Evolutionary conservation across 2,888 invertebrate species (phyloP), one percentile per base, ranked within the genome.

Genomic region (Synanthedon myopaeformis): DNA sequence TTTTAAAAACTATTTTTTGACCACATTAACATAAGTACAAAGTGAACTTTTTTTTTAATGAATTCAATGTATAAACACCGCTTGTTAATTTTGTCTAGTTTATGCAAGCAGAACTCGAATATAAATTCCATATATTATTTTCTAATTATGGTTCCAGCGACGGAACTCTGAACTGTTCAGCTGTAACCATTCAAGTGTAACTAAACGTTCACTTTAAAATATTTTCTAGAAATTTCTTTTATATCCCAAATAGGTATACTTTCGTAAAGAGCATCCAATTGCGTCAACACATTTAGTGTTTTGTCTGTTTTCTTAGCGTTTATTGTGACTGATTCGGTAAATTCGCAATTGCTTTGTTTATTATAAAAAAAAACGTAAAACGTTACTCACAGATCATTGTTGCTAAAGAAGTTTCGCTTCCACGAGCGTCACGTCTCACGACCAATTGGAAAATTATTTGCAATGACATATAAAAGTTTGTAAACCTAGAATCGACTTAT

Each of bases 371-470:
- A 51, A n/a, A 12, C 4, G 11, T 62, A 64, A 68, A 70, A 69
- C 69, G 73, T 65, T 67, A 63, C 66, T 71, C 70, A 77, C 74
- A 76, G 77, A 72, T 74, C 69, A 61, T 79, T 79, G 76, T 79
- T 79, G 76, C 78, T 80, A 83, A 79, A 79, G 77, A 75, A 68
- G 74, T 83, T 82, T 82, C 82, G 76, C 79, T 80, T 76, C 75
- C 79, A 76, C 76, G 78, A 75, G 66, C 78, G 81, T 81, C 82
- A 83, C 82, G 83, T 82, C 76, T 79, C 79, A 76, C 80, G 80
- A 80, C 74, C 76, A 74, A 79, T 79, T 76, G 70, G 68, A 74
- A 79, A 51, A 76, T 80, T 76, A 75, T 76, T 62, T 57, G 57
- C 67, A 54, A 51, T 50, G 71, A 71, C 28, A 55, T 65, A 66